Base-by-base conservation (phyloP, 2,888 invertebrate species). In the Coleophora deauratella region DNA sequence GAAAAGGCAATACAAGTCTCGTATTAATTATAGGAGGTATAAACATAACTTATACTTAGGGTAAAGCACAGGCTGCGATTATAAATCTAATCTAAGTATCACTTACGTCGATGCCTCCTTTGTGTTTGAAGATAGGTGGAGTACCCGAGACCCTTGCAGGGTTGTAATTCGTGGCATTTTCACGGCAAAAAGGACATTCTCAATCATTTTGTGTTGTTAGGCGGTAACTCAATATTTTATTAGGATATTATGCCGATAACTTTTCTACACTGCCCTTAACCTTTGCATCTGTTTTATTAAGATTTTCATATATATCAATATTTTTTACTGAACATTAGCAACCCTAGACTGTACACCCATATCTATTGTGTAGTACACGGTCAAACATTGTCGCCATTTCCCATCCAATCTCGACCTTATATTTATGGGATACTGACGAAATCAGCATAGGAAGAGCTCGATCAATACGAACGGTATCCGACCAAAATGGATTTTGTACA, bases 61-160 rank as follows among this genome's bases (percentile, higher is more conserved):
- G 37, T 37, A 34, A 37, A 49, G 44, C 50, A 51, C 48, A 53
- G 46, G 49, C 49, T 50, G 48, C 46, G 47, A 52, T 56, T 57
- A 64, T 67, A 67, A 64, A 66, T 68, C 57, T 51, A 42, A 37
- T 53, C 46, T 59, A 58, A 68, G 62, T 59, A 56, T 59, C 56
- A 61, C 59, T 61, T 49, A 57, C 52, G 51, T 55, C 58, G 57
- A 59, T 55, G 51, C 59, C 43, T 53, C 58, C 51, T 62, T 71
- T 72, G 63, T 70, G 54, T 51, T 43, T 43, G 50, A 53, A 59
- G 59, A 59, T 61, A 54, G 52, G 55, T 50, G 54, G 21, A 3
- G 21, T 21, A 21, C 46, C 52, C 47, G 47, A 50, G 45, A 46
- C 49, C 54, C 54, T n/a, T 31, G 4, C 31, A 10, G 21, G 21